Percentiles rank a stretch among this genome's conserved stretches.
Conservation (phyloP, 2,888 invertebrate species). For the Tridacna crocea region DNA sequence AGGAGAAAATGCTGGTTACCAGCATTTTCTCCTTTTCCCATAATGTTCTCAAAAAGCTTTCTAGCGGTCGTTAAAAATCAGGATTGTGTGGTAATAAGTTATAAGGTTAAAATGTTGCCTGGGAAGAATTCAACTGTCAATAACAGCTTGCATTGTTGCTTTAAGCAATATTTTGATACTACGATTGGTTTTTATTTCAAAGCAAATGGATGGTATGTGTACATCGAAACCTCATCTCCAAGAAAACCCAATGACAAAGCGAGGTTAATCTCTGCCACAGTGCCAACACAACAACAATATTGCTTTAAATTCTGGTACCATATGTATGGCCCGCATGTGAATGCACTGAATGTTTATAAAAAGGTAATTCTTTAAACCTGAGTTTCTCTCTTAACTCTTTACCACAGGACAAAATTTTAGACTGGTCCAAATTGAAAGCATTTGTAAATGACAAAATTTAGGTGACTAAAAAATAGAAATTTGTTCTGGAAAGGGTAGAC, state of each 20-base stretch:
- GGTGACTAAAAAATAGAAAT: too few species aligned
- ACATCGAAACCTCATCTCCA: conserved; percentile 71
- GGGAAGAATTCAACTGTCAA: too few species aligned
- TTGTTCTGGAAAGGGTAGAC: too few species aligned
- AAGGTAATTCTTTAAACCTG: conserved; percentile 53
- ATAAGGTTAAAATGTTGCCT: too few species aligned
- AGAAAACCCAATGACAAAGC: conserved; percentile 70
- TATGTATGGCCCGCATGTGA: conserved; percentile 79
- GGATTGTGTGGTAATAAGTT: too few species aligned
- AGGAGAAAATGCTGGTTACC: too few species aligned
- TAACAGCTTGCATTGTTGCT: too few species aligned
- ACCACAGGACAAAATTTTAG: not conserved
- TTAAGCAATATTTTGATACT: too few species aligned
- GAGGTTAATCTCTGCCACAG: conserved; percentile 64
- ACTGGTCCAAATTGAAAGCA: not conserved
- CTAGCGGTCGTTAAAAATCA: too few species aligned
- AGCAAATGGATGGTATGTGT: conserved; percentile 78
- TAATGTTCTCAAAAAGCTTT: too few species aligned
- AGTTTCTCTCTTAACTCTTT: not conserved
- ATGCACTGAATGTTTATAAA: conserved; percentile 70
- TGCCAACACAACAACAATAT: conserved; percentile 54
- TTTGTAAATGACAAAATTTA: too few species aligned
- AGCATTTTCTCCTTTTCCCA: too few species aligned
- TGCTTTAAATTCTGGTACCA: conserved; percentile 81
- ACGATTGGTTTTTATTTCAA: conserved; percentile 13